Evolutionary conservation across 2,113 vertebrate genomes (phyloP).

Genomic region (zebrafish (Danio rerio)): DNA sequence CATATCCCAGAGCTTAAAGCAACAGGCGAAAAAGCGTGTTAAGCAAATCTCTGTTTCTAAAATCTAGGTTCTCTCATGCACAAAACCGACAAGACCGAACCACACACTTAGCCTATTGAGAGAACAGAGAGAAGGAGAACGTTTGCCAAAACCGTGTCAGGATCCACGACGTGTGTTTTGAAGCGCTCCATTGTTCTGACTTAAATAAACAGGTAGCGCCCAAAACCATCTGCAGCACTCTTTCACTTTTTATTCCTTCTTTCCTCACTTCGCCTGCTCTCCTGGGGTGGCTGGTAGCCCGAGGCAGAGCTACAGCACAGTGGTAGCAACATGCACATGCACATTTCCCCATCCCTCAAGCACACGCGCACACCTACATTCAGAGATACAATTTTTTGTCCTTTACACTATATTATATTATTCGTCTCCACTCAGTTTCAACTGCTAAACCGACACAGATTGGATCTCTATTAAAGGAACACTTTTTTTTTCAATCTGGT

Average conservation of each 20-base stretch:
- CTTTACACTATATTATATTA: background rate
- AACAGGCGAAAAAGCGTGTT: slow-evolving; percentile 72
- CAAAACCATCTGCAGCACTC: slow-evolving; percentile 50
- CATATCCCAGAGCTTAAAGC: slow-evolving; percentile 70
- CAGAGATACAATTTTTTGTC: background rate
- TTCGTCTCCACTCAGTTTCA: background rate
- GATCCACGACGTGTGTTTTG: slow-evolving; percentile 38
- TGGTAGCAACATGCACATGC: slow-evolving; percentile 28
- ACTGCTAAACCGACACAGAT: background rate
- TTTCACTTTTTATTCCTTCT: slow-evolving; percentile 38
- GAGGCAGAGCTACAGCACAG: slow-evolving; percentile 33
- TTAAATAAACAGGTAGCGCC: slow-evolving; percentile 56
- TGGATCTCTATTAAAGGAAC: background rate
- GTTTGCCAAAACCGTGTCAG: slow-evolving; percentile 51
- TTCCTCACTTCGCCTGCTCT: slow-evolving; percentile 27
- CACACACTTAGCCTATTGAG: slow-evolving; percentile 62
- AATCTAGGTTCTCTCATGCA: slow-evolving; percentile 56
- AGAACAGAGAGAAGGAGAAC: slow-evolving; percentile 30
- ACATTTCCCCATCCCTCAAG: background rate
- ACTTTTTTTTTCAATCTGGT: too few relatives aligned
- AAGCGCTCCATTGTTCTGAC: slow-evolving; percentile 51
- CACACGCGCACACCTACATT: background rate
- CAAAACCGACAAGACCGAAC: slow-evolving; percentile 58
- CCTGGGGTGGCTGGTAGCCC: background rate
- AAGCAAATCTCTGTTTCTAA: slow-evolving; percentile 66